phyloP scores from a whole-genome alignment of 2,888 invertebrate species.

The Tipula confusa region DNA sequence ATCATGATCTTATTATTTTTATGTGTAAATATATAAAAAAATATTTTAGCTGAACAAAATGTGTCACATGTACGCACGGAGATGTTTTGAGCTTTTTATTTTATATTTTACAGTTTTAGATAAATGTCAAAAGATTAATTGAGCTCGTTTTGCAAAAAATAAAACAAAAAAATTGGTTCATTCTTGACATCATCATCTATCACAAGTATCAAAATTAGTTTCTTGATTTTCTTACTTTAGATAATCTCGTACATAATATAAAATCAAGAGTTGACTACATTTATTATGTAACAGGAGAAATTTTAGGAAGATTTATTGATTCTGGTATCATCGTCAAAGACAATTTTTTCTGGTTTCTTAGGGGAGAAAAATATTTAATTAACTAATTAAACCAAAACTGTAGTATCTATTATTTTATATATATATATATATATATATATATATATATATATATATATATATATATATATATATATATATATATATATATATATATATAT shows the following conservation, averaged over 20 bases:
- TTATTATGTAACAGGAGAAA: background rate
- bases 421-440: too few species aligned
- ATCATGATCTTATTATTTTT: background rate
- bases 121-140: background rate
- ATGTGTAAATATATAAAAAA: background rate
- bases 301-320: background rate
- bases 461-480: too few species aligned
- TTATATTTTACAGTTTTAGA: background rate
- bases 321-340: background rate
- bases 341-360: background rate
- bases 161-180: background rate
- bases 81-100: background rate
- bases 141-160: background rate
- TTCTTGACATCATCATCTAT: conserved; percentile 25
- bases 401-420: too few species aligned
- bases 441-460: too few species aligned
- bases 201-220: background rate
- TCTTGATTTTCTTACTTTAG: background rate
- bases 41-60: background rate
- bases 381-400: background rate
- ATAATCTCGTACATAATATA: background rate
- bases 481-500: too few species aligned
- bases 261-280: background rate
- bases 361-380: background rate
- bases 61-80: background rate